phyloP scores from a whole-genome alignment of 2,113 vertebrate genomes.

The Albula glossodonta region DNA sequence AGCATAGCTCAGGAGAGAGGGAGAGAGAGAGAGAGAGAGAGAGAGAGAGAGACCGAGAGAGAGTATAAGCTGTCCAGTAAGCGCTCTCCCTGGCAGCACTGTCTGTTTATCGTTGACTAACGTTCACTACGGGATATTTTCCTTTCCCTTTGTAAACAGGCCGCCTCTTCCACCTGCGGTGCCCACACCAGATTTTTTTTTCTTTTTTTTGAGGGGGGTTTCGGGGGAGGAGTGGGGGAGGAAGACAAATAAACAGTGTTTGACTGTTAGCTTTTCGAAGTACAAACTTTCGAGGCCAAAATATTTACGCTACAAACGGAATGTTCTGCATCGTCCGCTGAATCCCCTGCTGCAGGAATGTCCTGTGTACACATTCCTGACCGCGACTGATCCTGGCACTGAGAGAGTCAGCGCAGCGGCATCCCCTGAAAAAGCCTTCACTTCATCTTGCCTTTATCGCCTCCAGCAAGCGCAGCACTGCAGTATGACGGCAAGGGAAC shows the following conservation, averaged over 20 bases:
- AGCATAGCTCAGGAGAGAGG: neutral
- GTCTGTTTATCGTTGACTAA: neutral
- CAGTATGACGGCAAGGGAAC: too few relatives aligned
- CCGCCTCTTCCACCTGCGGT: neutral
- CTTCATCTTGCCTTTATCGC: too few relatives aligned
- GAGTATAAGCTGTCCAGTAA: too few relatives aligned
- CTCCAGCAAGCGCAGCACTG: too few relatives aligned
- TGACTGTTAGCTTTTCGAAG: conserved; percentile 2
- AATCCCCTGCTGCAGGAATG: neutral
- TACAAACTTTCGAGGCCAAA: neutral
- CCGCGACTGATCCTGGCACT: too few relatives aligned
- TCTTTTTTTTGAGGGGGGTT: neutral
- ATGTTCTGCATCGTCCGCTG: neutral
- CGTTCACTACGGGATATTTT: neutral
- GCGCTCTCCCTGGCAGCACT: neutral
- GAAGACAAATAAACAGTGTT: neutral
- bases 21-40: neutral
- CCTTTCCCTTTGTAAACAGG: neutral
- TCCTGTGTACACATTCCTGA: neutral
- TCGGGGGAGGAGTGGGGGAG: too few relatives aligned
- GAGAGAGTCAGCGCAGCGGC: too few relatives aligned
- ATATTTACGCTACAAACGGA: neutral
- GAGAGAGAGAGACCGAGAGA: neutral
- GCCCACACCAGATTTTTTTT: neutral
- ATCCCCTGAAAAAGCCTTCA: too few relatives aligned